Evolutionary conservation across 2,113 vertebrate species (phyloP).

Genomic region (Coregonus clupeaformis): DNA sequence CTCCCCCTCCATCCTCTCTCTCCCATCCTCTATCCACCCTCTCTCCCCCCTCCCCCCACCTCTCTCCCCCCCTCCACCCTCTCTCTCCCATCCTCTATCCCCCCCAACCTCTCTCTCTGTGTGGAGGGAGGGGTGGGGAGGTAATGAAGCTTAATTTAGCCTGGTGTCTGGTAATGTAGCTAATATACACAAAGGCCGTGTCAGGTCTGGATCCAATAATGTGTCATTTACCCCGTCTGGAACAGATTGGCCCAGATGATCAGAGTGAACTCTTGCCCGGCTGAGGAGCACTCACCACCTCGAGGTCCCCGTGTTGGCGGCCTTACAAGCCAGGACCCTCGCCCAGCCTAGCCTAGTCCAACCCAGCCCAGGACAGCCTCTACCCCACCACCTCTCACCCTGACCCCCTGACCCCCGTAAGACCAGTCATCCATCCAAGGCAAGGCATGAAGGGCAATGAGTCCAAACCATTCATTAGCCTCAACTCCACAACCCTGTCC

Average conservation of each 20-base stretch:
- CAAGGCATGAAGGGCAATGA: not conserved
- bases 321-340: conserved; percentile 48
- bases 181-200: conserved; percentile 86
- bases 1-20: conserved; percentile 13
- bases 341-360: conserved; percentile 24
- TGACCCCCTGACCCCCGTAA: conserved; percentile 52
- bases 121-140: conserved; percentile 67
- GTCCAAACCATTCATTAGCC: no score
- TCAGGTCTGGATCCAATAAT: conserved; percentile 99
- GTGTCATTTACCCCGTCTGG: conserved; percentile 98
- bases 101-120: conserved; percentile 17
- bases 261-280: conserved; percentile 97
- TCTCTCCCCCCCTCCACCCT: conserved; percentile 1
- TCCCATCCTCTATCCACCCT: conserved; percentile 10
- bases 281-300: conserved; percentile 86
- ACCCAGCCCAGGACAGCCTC: conserved; percentile 7
- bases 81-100: conserved; percentile 15
- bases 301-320: conserved; percentile 57
- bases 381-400: conserved; percentile 69
- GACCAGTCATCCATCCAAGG: not conserved
- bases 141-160: conserved; percentile 93
- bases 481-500: no score
- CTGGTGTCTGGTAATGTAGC: conserved; percentile 84
- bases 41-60: not conserved
- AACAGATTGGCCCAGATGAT: conserved; percentile 97